Base-by-base conservation (phyloP, 2,797 vertebrate species). In the Morus bassanus region DNA sequence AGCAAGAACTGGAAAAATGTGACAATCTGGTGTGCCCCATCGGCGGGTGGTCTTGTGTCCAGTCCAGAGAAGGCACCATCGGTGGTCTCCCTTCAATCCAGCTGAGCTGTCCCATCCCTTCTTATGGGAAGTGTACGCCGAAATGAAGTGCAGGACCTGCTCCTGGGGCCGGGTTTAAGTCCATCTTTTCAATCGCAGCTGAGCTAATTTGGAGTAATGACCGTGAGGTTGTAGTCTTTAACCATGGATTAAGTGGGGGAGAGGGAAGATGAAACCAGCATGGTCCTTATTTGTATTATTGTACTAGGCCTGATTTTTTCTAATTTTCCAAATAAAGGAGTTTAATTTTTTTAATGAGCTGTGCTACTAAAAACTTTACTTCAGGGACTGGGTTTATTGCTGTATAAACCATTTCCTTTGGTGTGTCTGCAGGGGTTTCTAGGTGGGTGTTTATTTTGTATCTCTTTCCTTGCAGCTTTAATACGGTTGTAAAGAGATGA, bases 321-420 rank as follows among this genome's bases (percentile, higher is more conserved):
- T 85, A 10, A 89, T 48, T 31, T 90, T 61, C 43, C 67, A 60
- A 96, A 97, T 96, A 97, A 97, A 97, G 75, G 45, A 74, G 74
- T 77, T 83, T 45, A 50, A 43, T 67, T 90, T 80, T 94, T 84
- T 17, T 43, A 93, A 70, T 12, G 50, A 69, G 19, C 59, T 70
- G n/a, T 75, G 64, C 56, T n/a, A 12, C 51, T 19, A 11, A 63
- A 43, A 48, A 1, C 89, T 76, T 78, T 8, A 28, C 67, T 81
- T 60, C 17, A 4, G 10, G 43, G 69, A 2, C 51, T 18, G 64
- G 33, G 33, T 50, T n/a, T 35, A 11, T 14, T 41, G n/a, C 57
- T n/a, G 43, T 5, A 2, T 3, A 13, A 74, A 7, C 39, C 24
- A 0, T 63, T 73, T 33, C 30, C 60, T 35, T 16, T 10, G 24